Evolutionary conservation across 1,140 invertebrate species (phyloP), one percentile per base, ranked within the genome.

Genomic region (Anagrus nilaparvatae): DNA sequence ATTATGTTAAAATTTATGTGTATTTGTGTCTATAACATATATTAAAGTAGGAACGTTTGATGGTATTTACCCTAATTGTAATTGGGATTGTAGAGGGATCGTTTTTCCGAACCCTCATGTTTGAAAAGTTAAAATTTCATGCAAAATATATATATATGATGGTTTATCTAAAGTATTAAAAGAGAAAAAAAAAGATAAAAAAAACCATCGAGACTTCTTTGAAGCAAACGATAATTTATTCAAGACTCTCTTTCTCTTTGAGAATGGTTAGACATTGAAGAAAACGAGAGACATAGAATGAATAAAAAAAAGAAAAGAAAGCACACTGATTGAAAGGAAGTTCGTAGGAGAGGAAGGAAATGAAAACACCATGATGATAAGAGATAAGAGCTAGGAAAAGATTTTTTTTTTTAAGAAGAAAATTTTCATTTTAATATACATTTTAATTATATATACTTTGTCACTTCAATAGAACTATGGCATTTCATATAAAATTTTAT

Each of bases 401-500:
- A 54, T 56, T 56, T 56, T 47, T 53, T 53, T 56, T 53, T 45
- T n/a, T n/a, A n/a, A 49, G 47, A 53, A 52, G 47, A 51, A 48
- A 34, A 30, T 17, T 41, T 33, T 47, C 38, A 19, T 20, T 14
- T 24, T 9, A 24, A n/a, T n/a, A n/a, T n/a, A n/a, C n/a, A n/a
- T n/a, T n/a, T n/a, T n/a, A n/a, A n/a, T n/a, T n/a, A n/a, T n/a
- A n/a, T n/a, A n/a, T n/a, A n/a, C n/a, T n/a, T n/a, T n/a, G n/a
- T n/a, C n/a, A n/a, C n/a, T n/a, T n/a, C n/a, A n/a, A n/a, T n/a
- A n/a, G n/a, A n/a, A n/a, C n/a, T n/a, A n/a, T n/a, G n/a, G n/a
- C n/a, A n/a, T n/a, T n/a, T n/a, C n/a, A n/a, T n/a, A n/a, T n/a
- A n/a, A n/a, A n/a, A n/a, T n/a, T n/a, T n/a, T n/a, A n/a, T n/a